These are phyloP conservation scores for Andricus grossulariae DNA, from an alignment of 1,140 invertebrate genomes.

Conservation along the genomic window DNA sequence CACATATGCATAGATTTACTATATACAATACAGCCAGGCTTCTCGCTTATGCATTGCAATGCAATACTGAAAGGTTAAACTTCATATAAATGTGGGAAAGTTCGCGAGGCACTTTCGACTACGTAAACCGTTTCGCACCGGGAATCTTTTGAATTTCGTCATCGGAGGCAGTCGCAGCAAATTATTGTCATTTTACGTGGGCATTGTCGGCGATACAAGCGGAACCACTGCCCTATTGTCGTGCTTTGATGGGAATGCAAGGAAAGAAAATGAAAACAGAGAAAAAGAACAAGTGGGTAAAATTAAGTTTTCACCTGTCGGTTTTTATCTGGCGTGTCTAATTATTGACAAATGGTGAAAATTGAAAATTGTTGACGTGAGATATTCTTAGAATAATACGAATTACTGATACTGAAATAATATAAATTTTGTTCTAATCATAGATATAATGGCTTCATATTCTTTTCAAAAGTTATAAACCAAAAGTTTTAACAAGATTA, in stretches of 20 bases:
- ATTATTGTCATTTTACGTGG: constrained; percentile 39
- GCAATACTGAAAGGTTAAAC: constrained; percentile 34
- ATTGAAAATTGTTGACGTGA: too few relatives aligned
- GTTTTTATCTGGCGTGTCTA: too few relatives aligned
- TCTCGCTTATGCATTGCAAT: not conserved
- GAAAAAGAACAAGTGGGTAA: too few relatives aligned
- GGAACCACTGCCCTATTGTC: not conserved
- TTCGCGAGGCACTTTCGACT: constrained; percentile 5
- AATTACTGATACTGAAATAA: too few relatives aligned
- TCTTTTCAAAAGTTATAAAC: too few relatives aligned
- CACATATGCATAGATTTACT: not conserved
- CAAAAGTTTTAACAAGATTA: too few relatives aligned
- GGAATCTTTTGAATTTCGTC: constrained; percentile 44
- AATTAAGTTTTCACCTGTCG: too few relatives aligned
- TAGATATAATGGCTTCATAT: too few relatives aligned
- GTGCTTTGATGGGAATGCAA: not conserved
- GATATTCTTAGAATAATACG: too few relatives aligned
- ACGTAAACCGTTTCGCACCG: constrained; percentile 12
- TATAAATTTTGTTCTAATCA: too few relatives aligned
- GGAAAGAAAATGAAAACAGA: not conserved
- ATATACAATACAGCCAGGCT: constrained; percentile 3
- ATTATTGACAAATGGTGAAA: too few relatives aligned
- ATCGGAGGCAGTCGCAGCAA: constrained; percentile 33
- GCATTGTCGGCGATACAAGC: not conserved
- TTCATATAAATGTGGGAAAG: constrained; percentile 34